phyloP scores from a whole-genome alignment of 1,140 invertebrate species.

The Philaenus spumarius region DNA sequence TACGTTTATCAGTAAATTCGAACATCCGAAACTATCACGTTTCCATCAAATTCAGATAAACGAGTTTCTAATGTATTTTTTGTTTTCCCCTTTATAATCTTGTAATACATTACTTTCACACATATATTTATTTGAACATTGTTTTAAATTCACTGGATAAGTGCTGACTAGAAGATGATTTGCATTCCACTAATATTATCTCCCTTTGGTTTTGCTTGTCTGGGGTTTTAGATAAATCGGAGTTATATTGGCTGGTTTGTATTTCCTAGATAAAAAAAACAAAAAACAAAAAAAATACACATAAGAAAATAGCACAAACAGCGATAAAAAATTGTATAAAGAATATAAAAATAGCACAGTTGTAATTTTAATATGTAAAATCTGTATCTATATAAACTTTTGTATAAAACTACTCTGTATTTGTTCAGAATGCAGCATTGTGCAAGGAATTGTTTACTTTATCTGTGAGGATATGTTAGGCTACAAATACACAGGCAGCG shows the following conservation, averaged over 20 bases:
- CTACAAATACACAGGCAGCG: no score
- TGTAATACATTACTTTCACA: no score
- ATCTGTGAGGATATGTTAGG: not conserved
- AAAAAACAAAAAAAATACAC: no score
- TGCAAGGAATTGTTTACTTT: not conserved
- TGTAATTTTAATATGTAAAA: not conserved
- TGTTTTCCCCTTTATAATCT: no score
- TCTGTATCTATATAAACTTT: not conserved
- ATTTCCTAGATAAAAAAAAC: constrained; percentile 34
- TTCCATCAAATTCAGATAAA: no score
- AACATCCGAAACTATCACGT: no score
- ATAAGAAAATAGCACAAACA: not conserved
- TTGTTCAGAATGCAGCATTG: not conserved
- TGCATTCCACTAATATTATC: constrained; percentile 15
- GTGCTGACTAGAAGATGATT: no score
- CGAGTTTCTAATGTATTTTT: no score
- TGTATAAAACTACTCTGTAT: not conserved
- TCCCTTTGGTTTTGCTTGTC: constrained; percentile 22
- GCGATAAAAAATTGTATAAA: not conserved
- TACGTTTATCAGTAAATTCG: no score
- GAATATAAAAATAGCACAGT: not conserved
- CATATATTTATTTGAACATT: no score
- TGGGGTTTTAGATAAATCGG: constrained; percentile 39
- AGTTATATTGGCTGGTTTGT: constrained; percentile 39
- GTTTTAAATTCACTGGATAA: no score